Evolutionary conservation across 2,113 vertebrate species (phyloP).

Genomic region (Mirounga angustirostris): DNA sequence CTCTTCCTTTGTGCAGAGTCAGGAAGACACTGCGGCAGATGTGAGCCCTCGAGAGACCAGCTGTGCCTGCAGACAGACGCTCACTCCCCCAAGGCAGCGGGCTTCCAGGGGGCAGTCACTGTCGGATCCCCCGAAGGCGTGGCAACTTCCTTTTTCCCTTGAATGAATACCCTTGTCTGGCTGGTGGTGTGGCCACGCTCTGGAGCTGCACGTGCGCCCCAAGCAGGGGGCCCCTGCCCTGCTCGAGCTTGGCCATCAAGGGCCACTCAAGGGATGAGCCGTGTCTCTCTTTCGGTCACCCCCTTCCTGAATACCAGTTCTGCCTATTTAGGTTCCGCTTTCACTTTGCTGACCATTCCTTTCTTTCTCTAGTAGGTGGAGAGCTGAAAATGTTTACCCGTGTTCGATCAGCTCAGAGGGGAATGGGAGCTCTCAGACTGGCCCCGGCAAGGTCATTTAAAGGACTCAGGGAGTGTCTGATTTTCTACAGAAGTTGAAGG

Average conservation of each 20-base stretch:
- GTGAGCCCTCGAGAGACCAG: constrained; percentile 35
- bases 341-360: neutral
- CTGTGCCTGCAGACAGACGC: neutral
- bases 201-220: constrained; percentile 84
- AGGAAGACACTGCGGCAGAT: constrained; percentile 62
- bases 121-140: constrained; percentile 80
- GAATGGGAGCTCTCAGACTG: neutral
- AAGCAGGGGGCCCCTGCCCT: constrained; percentile 83
- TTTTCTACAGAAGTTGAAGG: neutral
- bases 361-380: neutral
- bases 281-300: too few species aligned
- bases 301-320: neutral
- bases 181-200: constrained; percentile 81
- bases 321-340: neutral
- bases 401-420: neutral
- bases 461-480: neutral
- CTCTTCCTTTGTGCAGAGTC: neutral
- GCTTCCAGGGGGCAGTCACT: constrained; percentile 52
- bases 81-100: neutral
- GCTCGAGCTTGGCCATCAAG: neutral
- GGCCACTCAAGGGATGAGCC: rapidly evolving
- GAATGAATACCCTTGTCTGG: constrained; percentile 80
- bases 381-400: constrained; percentile 22
- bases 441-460: neutral
- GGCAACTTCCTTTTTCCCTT: constrained; percentile 80